Evolutionary conservation across 1,140 invertebrate genomes (phyloP).

Genomic region (Drosophila bocki): DNA sequence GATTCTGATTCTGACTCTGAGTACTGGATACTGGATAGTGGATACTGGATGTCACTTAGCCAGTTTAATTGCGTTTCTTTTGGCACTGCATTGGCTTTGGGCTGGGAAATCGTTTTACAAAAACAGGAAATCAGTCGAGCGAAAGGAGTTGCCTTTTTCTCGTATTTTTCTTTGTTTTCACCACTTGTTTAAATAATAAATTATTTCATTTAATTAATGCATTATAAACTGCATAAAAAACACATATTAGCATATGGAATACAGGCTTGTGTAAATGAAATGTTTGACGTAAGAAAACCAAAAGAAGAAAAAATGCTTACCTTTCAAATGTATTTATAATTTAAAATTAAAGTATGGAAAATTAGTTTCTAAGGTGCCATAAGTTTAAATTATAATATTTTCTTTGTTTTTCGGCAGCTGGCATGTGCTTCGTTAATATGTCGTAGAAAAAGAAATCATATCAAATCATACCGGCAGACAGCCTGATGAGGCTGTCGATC

Average conservation of each 20-base stretch:
- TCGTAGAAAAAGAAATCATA: too few species aligned
- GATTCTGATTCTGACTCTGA: not conserved
- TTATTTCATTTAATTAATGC: not conserved
- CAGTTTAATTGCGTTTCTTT: constrained; percentile 77
- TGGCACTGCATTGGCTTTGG: constrained; percentile 2
- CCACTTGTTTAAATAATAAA: not conserved
- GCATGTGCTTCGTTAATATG: too few species aligned
- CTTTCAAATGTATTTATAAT: not conserved
- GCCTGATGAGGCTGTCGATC: constrained; percentile 62
- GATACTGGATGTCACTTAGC: constrained; percentile 68
- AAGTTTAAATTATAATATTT: too few species aligned
- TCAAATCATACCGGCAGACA: constrained; percentile 21
- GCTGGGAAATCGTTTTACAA: constrained; percentile 2
- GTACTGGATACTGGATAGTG: constrained; percentile 4
- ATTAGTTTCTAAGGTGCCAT: too few species aligned
- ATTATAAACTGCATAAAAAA: not conserved
- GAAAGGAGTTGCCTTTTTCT: constrained; percentile 20
- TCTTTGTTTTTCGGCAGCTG: too few species aligned
- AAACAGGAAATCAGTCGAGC: constrained; percentile 24
- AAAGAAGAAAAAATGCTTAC: too few species aligned
- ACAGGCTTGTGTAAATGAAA: not conserved
- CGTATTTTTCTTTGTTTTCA: not conserved
- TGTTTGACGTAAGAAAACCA: not conserved
- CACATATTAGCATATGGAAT: not conserved
- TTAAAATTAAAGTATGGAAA: too few species aligned